A percentile compares a stretch with the other conserved stretches of the same genome.
phyloP scores from a whole-genome alignment of 1,140 invertebrate genomes.

The Tenebrio molitor region DNA sequence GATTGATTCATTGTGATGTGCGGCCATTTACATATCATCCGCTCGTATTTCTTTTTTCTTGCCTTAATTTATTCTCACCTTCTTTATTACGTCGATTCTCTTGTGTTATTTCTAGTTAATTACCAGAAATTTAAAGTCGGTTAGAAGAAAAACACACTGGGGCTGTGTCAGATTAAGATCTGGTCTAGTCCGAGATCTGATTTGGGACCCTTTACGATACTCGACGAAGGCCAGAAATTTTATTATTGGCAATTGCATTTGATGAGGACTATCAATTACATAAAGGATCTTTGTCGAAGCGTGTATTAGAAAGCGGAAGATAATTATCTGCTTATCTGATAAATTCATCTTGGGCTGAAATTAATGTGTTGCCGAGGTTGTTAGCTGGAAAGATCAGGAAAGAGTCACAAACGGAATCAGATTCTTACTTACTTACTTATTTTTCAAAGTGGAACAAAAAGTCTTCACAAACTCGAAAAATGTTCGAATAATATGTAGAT shows the following conservation, averaged over 20 bases:
- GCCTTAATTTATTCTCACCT: slow-evolving; percentile 39
- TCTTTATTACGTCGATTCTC: slow-evolving; percentile 38
- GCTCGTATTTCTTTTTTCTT: slow-evolving; percentile 36
- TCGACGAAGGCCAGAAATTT: slow-evolving; percentile 7
- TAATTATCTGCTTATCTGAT: slow-evolving; percentile 16
- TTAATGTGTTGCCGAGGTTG: not conserved
- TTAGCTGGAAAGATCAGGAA: not conserved
- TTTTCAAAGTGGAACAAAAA: too few relatives aligned
- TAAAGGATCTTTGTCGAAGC: not conserved
- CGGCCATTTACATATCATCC: slow-evolving; percentile 39
- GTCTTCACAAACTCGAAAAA: too few relatives aligned
- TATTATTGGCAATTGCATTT: slow-evolving; percentile 33
- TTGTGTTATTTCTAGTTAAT: slow-evolving; percentile 34
- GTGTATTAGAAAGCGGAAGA: not conserved
- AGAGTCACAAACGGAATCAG: not conserved
- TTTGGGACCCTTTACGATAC: slow-evolving; percentile 17
- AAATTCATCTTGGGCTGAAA: slow-evolving; percentile 14
- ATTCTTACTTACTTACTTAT: too few relatives aligned
- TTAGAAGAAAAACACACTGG: slow-evolving; percentile 4
- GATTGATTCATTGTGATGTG: slow-evolving; percentile 46
- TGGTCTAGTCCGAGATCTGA: slow-evolving; percentile 10
- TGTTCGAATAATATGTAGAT: too few relatives aligned
- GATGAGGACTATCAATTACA: slow-evolving; percentile 21
- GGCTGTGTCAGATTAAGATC: slow-evolving; percentile 35
- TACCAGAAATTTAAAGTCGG: slow-evolving; percentile 21